Conservation (phyloP, 1,140 invertebrate genomes). For the Hycleus cichorii region DNA sequence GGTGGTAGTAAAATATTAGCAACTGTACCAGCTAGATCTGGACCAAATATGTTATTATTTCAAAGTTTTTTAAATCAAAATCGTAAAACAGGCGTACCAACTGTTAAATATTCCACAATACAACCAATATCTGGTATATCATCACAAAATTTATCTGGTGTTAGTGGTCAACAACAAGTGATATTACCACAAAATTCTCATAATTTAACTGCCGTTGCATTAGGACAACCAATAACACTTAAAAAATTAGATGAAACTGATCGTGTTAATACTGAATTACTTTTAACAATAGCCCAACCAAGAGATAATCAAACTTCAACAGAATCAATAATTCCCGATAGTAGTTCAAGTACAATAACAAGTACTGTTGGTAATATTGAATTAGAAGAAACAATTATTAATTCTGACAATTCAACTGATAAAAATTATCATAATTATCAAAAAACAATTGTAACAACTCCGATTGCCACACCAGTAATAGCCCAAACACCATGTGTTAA, state of each 20-base stretch:
- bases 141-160: constrained; percentile 31
- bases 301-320: constrained; percentile 26
- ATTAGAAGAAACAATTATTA: constrained; percentile 20
- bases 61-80: constrained; percentile 49
- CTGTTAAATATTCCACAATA: constrained; percentile 45
- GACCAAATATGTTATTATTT: constrained; percentile 47
- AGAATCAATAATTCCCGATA: constrained; percentile 27
- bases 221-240: constrained; percentile 36
- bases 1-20: constrained; percentile 58
- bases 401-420: constrained; percentile 19
- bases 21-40: constrained; percentile 51
- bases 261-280: constrained; percentile 30
- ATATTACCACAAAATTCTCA: constrained; percentile 34
- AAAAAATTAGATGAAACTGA: constrained; percentile 36
- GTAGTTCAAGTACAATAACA: constrained; percentile 32
- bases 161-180: constrained; percentile 33
- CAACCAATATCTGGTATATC: constrained; percentile 41
- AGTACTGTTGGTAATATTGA: constrained; percentile 23
- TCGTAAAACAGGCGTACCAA: constrained; percentile 42
- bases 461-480: constrained; percentile 39
- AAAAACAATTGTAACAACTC: constrained; percentile 24
- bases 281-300: constrained; percentile 36
- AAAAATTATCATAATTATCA: constrained; percentile 25
- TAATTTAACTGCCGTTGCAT: constrained; percentile 31
- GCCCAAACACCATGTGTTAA: constrained; percentile 28